Conservation (phyloP, 2,888 invertebrate species). For the Galerucella nymphaeae region DNA sequence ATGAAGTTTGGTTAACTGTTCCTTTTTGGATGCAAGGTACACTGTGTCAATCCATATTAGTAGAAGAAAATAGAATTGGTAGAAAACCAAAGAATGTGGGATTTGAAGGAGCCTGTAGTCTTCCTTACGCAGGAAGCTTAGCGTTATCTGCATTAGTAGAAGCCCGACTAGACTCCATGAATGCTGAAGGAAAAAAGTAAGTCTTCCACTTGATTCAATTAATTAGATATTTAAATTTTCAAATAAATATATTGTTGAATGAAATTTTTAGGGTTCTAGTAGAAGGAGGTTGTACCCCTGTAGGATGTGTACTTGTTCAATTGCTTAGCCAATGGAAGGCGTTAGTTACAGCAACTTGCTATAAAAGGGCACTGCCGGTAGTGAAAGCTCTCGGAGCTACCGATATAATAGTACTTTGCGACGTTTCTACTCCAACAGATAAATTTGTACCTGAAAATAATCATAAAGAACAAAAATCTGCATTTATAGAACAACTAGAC, state of each 20-base stretch:
- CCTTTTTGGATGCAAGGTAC: slow-evolving; percentile 72
- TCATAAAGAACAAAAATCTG: slow-evolving; percentile 30
- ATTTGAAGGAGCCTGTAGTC: slow-evolving; percentile 71
- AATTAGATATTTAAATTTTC: too few species aligned
- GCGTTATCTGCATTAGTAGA: slow-evolving; percentile 68
- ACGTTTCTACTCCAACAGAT: slow-evolving; percentile 48
- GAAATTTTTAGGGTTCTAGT: slow-evolving; percentile 66
- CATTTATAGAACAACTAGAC: slow-evolving; percentile 57
- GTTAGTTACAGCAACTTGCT: slow-evolving; percentile 68
- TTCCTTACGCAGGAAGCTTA: slow-evolving; percentile 71
- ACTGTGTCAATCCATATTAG: slow-evolving; percentile 68
- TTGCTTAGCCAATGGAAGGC: slow-evolving; percentile 70
- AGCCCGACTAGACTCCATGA: slow-evolving; percentile 65
- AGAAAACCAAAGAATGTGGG: slow-evolving; percentile 69
- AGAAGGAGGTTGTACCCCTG: slow-evolving; percentile 70
- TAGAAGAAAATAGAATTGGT: slow-evolving; percentile 67
- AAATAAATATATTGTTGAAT: too few species aligned
- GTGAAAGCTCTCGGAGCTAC: slow-evolving; percentile 69
- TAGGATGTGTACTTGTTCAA: slow-evolving; percentile 71
- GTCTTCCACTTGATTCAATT: neutral
- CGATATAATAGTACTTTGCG: slow-evolving; percentile 65
- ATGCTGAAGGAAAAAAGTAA: slow-evolving; percentile 68
- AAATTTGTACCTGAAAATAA: slow-evolving; percentile 37
- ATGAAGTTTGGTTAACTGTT: slow-evolving; percentile 71
- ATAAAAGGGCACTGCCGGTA: slow-evolving; percentile 67